Evolutionary conservation across 2,113 vertebrate species (phyloP), one percentile per base, ranked within the genome.

Genomic region (Oceanodroma tethys): DNA sequence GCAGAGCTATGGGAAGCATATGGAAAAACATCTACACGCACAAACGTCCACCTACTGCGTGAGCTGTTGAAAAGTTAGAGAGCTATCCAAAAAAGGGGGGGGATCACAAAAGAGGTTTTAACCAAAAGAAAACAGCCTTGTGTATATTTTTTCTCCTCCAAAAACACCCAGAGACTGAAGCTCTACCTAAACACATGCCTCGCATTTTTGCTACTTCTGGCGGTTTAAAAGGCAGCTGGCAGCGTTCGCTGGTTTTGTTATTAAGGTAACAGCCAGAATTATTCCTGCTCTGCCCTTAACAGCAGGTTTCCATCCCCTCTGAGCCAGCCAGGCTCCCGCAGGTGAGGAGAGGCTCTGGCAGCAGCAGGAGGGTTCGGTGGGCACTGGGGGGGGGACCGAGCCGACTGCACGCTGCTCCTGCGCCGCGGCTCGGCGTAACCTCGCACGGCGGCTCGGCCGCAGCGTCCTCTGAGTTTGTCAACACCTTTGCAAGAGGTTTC

Each of bases 1-100:
- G 85, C 11, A 0, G 63, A 94, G 95, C 96, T 70, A 27, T 29
- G 85, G 86, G 96, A 91, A 96, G 79, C 95, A 73, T 47, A 95
- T 76, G 92, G 93, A 93, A 92, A 96, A 94, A 72, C 85, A 95
- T 79, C 88, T 62, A 88, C 74, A 85, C 92, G 96, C 53, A 70
- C 85, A 93, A 93, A 90, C 95, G 94, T 45, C 95, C 92, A 95
- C 95, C 95, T 83, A 82, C 93, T 1, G 90, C 26, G 0, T 3
- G 87, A 95, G 95, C 93, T 88, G 92, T 2, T 27, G 30, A 48
- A 48, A 86, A 65, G 58, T 4, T 29, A 43, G 62, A 18, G 67
- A 79, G 52, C 50, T 22, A 32, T 36, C 71, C 42, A 68, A 90
- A 93, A 88, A 48, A 67, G 15, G 16, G 34, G 47, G 34, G 47